Conservation (phyloP, 2,113 vertebrate species). For the Scolopax mira region DNA sequence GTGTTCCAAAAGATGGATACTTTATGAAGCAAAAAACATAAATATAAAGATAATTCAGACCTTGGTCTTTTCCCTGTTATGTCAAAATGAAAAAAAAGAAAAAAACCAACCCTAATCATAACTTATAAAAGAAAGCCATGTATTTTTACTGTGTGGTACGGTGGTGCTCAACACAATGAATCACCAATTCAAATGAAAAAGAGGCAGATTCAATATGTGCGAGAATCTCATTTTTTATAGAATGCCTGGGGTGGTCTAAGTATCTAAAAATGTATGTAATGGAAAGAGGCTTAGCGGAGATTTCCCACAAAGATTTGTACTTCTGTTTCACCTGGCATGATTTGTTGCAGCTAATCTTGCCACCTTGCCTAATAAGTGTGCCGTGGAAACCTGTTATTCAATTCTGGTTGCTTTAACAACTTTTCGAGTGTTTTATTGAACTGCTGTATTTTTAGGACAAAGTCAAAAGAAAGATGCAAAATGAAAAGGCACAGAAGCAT, state of each 20-base stretch:
- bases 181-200: background rate
- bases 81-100: background rate
- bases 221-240: background rate
- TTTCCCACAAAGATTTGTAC: conserved; percentile 14
- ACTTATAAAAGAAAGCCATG: background rate
- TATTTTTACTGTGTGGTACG: background rate
- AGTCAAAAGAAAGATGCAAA: background rate
- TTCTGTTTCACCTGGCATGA: background rate
- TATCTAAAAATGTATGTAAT: conserved; percentile 23
- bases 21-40: background rate
- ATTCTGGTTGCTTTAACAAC: background rate
- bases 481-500: background rate
- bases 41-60: background rate
- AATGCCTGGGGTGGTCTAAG: conserved; percentile 1
- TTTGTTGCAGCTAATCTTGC: conserved; percentile 24
- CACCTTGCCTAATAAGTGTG: background rate
- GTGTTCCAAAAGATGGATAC: background rate
- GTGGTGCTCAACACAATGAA: background rate
- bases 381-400: background rate
- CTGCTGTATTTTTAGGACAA: background rate
- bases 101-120: background rate
- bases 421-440: background rate
- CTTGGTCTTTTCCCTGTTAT: background rate
- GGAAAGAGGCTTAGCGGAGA: background rate
- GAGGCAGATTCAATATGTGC: background rate